phyloP scores from a whole-genome alignment of 1,140 invertebrate genomes.

The Archegozetes longisetosus region DNA sequence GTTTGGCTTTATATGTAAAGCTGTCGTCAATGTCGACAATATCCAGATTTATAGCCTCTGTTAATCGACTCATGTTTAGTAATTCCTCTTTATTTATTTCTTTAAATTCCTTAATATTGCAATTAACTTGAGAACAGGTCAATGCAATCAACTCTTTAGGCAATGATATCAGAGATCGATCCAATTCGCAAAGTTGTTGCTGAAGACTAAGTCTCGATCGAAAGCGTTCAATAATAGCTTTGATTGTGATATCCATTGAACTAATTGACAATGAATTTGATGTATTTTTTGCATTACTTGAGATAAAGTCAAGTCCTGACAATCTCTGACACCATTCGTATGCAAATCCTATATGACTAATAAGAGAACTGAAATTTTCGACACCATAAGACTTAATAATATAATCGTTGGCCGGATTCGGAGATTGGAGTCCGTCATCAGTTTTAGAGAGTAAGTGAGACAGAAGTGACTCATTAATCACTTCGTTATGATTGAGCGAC shows the following conservation, averaged over 20 bases:
- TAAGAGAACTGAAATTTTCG: neutral
- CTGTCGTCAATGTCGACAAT: neutral
- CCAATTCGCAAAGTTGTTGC: slow-evolving; percentile 34
- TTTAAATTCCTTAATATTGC: neutral
- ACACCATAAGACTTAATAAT: neutral
- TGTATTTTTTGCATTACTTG: slow-evolving; percentile 13
- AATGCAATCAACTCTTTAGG: neutral
- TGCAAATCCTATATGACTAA: slow-evolving; percentile 45
- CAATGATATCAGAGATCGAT: neutral
- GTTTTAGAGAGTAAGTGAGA: neutral
- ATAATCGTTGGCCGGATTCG: slow-evolving; percentile 14
- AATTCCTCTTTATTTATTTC: neutral
- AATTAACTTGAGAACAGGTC: neutral
- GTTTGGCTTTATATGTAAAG: neutral
- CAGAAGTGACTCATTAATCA: neutral
- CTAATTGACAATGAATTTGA: slow-evolving; percentile 5
- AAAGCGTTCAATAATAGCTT: slow-evolving; percentile 49
- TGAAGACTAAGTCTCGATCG: slow-evolving; percentile 53
- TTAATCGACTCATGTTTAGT: neutral
- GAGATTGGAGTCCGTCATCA: neutral
- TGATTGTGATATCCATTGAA: slow-evolving; percentile 31
- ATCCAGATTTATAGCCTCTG: neutral
- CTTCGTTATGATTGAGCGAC: neutral
- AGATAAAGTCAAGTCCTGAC: slow-evolving; percentile 61
- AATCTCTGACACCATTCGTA: slow-evolving; percentile 80